Evolutionary conservation across 2,113 vertebrate genomes (phyloP), one percentile per base, ranked within the genome.

Genomic region (Haplochromis vanheusdeni): DNA sequence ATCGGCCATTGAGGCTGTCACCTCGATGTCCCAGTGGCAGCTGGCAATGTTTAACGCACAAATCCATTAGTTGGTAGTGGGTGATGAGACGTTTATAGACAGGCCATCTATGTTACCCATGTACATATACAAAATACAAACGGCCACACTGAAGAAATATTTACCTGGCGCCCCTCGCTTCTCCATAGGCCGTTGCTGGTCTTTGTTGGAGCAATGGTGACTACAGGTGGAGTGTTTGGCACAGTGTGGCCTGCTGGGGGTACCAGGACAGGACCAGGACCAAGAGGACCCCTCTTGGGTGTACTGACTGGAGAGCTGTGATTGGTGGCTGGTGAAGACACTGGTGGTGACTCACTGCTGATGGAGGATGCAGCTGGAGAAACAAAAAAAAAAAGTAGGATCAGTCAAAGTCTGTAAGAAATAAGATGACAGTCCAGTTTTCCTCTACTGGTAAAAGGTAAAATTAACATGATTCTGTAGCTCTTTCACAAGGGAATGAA

Each of bases 151-250:
- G 17, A 21, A 13, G 19, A 65, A 65, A 37, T 65, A 0, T 65
- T 65, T 95, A 99, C 99, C 97, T 99, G 97, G 28, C 98, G 97
- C 87, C 97, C 97, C 89, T 99, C 98, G 3, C 96, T 99, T 91
- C 98, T 97, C 98, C 98, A 99, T 55, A 99, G 96, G 54, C 98
- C 98, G 21, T 99, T 99, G 95, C 99, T 98, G 0, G 99, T 99
- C 95, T 99, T 99, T 37, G 98, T 99, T 12, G 99, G 99, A 89
- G 99, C 99, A 31, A 99, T 99, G 94, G 99, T 99, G 93, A 99
- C 99, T 47, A 99, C 99, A 0, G 99, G 99, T 1, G 98, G 98
- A 0, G 99, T 99, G 96, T 97, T 99, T 95, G 98, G 98, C 94
- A 99, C 98, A 1, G 96, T 98, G 96, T 99, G 99, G 58, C 97